A percentile compares a stretch with the other conserved stretches of the same genome.
Conservation (phyloP, 2,113 vertebrate genomes). For the Oreochromis spilurus region DNA sequence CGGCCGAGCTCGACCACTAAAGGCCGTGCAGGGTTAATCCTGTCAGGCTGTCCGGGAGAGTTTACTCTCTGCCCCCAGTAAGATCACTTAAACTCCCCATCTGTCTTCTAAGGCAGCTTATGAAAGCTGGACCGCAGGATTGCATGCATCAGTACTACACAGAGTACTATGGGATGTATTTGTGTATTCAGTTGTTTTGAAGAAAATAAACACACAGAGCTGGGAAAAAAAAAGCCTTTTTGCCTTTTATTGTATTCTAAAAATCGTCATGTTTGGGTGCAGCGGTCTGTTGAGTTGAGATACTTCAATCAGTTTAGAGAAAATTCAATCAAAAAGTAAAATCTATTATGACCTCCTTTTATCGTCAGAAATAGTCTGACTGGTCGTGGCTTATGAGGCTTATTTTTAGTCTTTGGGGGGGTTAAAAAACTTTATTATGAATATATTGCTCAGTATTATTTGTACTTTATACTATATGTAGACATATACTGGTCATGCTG, state of each 20-base stretch:
- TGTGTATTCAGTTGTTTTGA: background rate
- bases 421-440: background rate
- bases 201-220: background rate
- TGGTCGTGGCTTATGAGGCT: background rate
- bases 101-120: background rate
- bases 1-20: background rate
- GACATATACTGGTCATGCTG: background rate
- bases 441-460: background rate
- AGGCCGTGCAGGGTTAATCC: background rate
- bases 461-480: fast-evolving
- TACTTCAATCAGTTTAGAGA: background rate
- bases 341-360: background rate
- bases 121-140: background rate
- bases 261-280: background rate
- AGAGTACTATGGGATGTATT: fast-evolving
- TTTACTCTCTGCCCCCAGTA: background rate
- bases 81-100: background rate
- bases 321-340: background rate
- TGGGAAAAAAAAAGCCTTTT: background rate
- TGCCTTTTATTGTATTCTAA: background rate
- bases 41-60: background rate
- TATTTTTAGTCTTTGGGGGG: background rate
- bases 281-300: background rate
- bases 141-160: background rate
- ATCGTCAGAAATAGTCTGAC: background rate